Base-by-base conservation (phyloP, 2,888 invertebrate genomes). In the Tachystola acroxantha region DNA sequence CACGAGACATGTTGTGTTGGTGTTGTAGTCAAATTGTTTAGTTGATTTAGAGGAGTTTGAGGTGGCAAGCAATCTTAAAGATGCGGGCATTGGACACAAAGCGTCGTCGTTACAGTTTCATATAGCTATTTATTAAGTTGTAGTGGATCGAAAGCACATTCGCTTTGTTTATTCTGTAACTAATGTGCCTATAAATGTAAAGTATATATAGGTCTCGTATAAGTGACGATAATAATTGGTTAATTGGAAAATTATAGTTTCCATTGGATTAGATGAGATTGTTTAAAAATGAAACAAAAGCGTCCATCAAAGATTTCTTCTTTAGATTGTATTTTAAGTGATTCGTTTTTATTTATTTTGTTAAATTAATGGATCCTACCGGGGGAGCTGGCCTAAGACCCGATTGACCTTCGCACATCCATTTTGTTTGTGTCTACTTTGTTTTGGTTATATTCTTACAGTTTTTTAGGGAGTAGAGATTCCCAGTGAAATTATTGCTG, bases 121-220 rank as follows among this genome's bases (percentile, higher is more conserved):
- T 62, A 62, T 67, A 68, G 67, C 63, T 70, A 73, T 68, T 64
- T 72, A 67, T 66, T 75, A 67, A 73, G 74, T 81, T 79, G 73
- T 84, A 84, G 80, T 67, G 76, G 76, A 81, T 82, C 72, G 75
- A 67, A 73, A 78, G 80, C 81, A 81, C 78, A 68, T 72, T 78
- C 58, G 80, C 78, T 78, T 81, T 71, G 71, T 80, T 84, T 80
- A 73, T 78, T 78, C 72, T 77, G 70, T 78, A 82, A 85, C 84
- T 81, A 75, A 82, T 84, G 85, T 85, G 84, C 85, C 85, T 85
- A 82, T 84, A 81, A 81, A 77, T 81, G 72, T 81, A 82, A 85
- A 82, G 72, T 85, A 81, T 76, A 70, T 67, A 77, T 82, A 85
- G 84, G 80, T 76, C 74, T 78, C 50, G 72, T 76, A 64, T 77